Evolutionary conservation across 35 echinoderm and acorn worm species (phyloP).

Genomic region (Chiridota heheva): DNA sequence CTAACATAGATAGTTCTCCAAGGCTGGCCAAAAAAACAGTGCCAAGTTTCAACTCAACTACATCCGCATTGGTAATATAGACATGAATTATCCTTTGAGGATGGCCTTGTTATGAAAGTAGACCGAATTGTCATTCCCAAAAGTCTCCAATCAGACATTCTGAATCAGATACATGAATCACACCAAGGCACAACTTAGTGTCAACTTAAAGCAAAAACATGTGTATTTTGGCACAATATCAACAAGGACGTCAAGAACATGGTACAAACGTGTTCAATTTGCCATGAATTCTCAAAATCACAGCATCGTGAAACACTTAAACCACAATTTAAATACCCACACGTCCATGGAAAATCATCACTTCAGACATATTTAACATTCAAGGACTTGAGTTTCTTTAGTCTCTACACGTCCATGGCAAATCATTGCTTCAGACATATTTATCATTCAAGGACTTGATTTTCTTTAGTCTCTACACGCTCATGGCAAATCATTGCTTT

Average conservation of each 20-base stretch:
- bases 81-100: slow-evolving; percentile 5
- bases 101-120: slow-evolving; percentile 18
- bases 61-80: slow-evolving; percentile 7
- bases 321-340: no score
- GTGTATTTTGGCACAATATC: slow-evolving; percentile 42
- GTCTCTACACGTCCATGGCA: no score
- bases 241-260: slow-evolving; percentile 45
- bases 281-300: slow-evolving; percentile 12
- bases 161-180: slow-evolving; percentile 15
- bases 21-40: slow-evolving; percentile 24
- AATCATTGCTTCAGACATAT: no score
- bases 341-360: no score
- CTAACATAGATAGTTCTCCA: slow-evolving; percentile 5
- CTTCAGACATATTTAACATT: no score
- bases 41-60: background rate
- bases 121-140: background rate
- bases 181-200: slow-evolving; percentile 50
- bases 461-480: no score
- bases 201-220: slow-evolving; percentile 39
- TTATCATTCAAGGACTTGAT: no score
- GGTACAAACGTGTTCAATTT: slow-evolving; percentile 45
- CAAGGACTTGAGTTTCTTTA: no score
- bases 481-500: no score
- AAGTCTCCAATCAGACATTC: no score
- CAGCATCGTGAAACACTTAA: slow-evolving; percentile 13